phyloP scores from a whole-genome alignment of 92 coral and sea anemone genomes.

The Meandrina meandrites region DNA sequence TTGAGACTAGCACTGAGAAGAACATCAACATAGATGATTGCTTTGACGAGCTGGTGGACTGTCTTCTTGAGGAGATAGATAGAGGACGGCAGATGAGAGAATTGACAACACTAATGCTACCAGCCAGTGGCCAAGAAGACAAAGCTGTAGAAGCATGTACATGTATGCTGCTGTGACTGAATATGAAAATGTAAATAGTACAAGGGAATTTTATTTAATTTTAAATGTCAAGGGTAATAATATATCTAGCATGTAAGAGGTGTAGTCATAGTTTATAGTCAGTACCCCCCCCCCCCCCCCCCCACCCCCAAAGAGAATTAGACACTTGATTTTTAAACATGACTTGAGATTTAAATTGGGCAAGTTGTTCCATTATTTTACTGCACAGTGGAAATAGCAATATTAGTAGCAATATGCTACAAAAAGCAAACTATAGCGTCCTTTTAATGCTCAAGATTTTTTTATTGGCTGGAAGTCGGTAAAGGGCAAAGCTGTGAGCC shows the following conservation, averaged over 20 bases:
- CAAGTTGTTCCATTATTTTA: no score
- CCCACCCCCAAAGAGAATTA: no score
- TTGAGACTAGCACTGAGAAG: conserved; percentile 70
- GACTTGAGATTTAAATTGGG: no score
- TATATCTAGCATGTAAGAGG: neutral
- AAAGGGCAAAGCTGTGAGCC: no score
- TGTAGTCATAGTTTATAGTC: no score
- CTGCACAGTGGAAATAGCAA: no score
- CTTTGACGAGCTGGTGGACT: conserved; percentile 81
- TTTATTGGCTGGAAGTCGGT: no score
- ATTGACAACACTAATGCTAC: conserved; percentile 27
- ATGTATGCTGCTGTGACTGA: conserved; percentile 18
- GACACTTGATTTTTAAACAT: no score
- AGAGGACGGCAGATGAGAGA: conserved; percentile 31
- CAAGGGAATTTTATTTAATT: neutral
- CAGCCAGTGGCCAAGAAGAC: conserved; percentile 40
- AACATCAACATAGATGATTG: conserved; percentile 73
- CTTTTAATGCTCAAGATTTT: no score
- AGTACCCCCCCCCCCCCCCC: no score
- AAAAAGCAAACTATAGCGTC: no score
- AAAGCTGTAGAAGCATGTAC: conserved; percentile 28
- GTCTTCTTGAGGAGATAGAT: conserved; percentile 47
- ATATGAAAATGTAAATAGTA: neutral
- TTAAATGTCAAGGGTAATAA: neutral
- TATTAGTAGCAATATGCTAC: no score